Evolutionary conservation across 2,888 invertebrate species (phyloP).

Genomic region (Operophtera brumata): DNA sequence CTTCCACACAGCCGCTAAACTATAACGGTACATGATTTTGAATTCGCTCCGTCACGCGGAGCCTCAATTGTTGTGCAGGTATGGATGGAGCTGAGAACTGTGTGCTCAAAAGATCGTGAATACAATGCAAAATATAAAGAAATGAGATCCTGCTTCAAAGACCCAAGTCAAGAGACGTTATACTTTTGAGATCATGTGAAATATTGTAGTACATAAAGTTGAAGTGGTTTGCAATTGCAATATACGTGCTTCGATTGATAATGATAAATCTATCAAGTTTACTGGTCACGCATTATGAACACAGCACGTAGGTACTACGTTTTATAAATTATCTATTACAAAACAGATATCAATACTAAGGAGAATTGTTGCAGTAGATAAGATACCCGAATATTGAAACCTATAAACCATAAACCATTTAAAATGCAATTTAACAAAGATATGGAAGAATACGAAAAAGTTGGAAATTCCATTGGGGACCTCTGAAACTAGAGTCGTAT

Average conservation of each 20-base stretch:
- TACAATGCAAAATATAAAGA: neutral
- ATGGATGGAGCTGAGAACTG: slow-evolving; percentile 4
- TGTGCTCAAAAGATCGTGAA: neutral
- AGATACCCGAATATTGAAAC: no score
- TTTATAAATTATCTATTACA: slow-evolving; percentile 38
- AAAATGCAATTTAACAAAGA: neutral
- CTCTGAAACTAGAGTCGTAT: slow-evolving; percentile 1
- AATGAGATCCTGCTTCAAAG: neutral
- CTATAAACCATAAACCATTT: no score
- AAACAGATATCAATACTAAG: neutral
- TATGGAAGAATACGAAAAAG: neutral
- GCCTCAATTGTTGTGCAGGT: slow-evolving; percentile 38
- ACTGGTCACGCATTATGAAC: slow-evolving; percentile 62
- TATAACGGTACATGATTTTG: slow-evolving; percentile 54
- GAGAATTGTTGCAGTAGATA: slow-evolving; percentile 7
- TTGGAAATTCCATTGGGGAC: neutral
- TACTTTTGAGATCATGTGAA: slow-evolving; percentile 5
- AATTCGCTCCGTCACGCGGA: slow-evolving; percentile 45
- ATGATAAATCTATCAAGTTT: slow-evolving; percentile 49
- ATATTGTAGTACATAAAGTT: slow-evolving; percentile 12
- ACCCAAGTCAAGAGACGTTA: neutral
- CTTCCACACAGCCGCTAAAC: slow-evolving; percentile 38
- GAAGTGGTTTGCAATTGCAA: slow-evolving; percentile 44
- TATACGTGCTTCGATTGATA: slow-evolving; percentile 58
- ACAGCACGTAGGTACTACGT: slow-evolving; percentile 50